Conservation (phyloP, 2,888 invertebrate species). For the Litoditis marina region DNA sequence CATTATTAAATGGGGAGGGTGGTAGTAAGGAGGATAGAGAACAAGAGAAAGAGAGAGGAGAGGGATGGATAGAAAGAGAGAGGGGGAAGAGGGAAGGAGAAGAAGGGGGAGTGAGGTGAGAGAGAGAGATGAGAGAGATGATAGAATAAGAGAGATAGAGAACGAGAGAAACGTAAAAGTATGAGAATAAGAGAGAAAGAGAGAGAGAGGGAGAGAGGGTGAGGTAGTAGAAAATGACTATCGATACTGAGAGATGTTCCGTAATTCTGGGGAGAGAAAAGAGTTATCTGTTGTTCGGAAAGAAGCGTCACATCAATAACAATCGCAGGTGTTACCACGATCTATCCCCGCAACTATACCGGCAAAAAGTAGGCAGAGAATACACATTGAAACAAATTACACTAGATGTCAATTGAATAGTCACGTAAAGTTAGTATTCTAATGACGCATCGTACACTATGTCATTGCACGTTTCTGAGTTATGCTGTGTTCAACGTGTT, state of each 20-base stretch:
- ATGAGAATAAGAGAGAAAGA: slow-evolving; percentile 5
- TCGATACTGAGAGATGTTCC: slow-evolving; percentile 1
- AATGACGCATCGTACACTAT: no score
- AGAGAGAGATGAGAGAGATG: not conserved
- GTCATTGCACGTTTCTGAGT: no score
- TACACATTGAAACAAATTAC: no score
- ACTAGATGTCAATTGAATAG: no score
- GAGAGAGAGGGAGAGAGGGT: not conserved
- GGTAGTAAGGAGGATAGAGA: not conserved
- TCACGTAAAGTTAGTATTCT: no score
- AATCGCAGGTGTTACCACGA: no score
- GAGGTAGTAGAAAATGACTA: not conserved
- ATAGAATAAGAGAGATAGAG: not conserved
- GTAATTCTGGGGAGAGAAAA: slow-evolving; percentile 9
- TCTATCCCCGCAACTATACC: no score
- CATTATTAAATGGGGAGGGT: no score
- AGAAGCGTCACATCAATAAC: not conserved
- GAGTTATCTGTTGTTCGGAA: not conserved
- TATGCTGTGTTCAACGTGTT: no score
- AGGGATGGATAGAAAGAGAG: no score
- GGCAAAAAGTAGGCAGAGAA: no score
- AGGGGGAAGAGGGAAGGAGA: no score
- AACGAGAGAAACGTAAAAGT: not conserved
- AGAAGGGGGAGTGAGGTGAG: not conserved
- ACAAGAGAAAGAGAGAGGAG: not conserved